Conservation (phyloP, 1,140 invertebrate genomes). For the Calliopsis andreniformis region DNA sequence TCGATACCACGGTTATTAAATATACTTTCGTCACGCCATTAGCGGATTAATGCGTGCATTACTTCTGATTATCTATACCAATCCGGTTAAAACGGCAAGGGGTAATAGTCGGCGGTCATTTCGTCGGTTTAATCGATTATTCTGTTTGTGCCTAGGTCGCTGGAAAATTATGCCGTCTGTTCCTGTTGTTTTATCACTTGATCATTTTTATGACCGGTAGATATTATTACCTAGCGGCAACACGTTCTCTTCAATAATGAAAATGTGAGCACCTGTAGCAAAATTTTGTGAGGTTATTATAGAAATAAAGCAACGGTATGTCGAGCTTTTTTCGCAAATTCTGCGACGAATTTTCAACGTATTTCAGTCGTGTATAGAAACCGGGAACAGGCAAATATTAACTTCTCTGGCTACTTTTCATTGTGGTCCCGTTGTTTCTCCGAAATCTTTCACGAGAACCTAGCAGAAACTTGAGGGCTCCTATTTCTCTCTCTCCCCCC, state of each 20-base stretch:
- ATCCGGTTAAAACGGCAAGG: conserved; percentile 25
- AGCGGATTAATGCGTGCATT: conserved; percentile 30
- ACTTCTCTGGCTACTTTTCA: conserved; percentile 34
- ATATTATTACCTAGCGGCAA: conserved; percentile 12
- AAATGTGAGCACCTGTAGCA: background rate
- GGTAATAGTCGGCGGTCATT: conserved; percentile 7
- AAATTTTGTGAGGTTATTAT: too few relatives aligned
- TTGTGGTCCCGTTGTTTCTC: conserved; percentile 28
- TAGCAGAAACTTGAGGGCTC: conserved; percentile 27
- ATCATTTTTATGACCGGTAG: conserved; percentile 19
- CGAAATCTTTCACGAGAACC: conserved; percentile 40
- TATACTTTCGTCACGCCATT: conserved; percentile 46
- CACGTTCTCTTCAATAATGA: conserved; percentile 23
- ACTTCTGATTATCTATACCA: conserved; percentile 35
- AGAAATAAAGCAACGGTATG: background rate
- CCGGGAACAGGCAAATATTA: conserved; percentile 26
- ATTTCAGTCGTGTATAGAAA: background rate
- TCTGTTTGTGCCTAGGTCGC: conserved; percentile 14
- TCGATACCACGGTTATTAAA: conserved; percentile 38
- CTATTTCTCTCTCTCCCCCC: conserved; percentile 14
- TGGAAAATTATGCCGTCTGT: conserved; percentile 27
- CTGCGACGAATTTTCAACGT: background rate
- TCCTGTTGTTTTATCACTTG: conserved; percentile 12
- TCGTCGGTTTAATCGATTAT: conserved; percentile 34
- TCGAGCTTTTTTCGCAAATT: background rate